These are phyloP conservation scores for Ectemnius continuus DNA, from an alignment of 2,888 invertebrate genomes.

Conservation along the genomic window DNA sequence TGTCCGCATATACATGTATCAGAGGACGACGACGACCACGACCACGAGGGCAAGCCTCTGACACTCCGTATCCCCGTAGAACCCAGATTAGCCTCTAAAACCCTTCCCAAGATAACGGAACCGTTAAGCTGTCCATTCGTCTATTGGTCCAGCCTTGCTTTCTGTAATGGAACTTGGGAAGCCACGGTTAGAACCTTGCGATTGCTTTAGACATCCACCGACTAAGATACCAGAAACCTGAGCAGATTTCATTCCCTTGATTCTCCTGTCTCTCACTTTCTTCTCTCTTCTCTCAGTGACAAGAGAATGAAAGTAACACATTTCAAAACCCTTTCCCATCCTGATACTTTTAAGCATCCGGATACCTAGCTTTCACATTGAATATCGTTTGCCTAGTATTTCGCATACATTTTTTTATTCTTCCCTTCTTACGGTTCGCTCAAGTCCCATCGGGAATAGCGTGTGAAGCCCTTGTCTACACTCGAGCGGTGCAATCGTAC, in stretches of 20 bases:
- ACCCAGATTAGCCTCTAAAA: constrained; percentile 69
- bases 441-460: constrained; percentile 3
- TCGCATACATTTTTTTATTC: constrained; percentile 7
- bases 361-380: not conserved
- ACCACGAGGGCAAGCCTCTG: constrained; percentile 51
- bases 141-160: constrained; percentile 57
- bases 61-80: constrained; percentile 60
- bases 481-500: constrained; percentile 3
- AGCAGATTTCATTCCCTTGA: constrained; percentile 38
- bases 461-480: not conserved
- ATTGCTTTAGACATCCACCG: constrained; percentile 21
- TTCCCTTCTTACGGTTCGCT: not conserved
- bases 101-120: constrained; percentile 68
- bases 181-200: constrained; percentile 33
- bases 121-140: constrained; percentile 70
- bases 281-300: not conserved
- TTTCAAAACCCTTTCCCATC: constrained; percentile 16
- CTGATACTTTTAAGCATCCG: not conserved
- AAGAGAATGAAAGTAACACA: constrained; percentile 34
- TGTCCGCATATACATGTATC: constrained; percentile 35
- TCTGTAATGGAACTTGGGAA: constrained; percentile 53
- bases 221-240: constrained; percentile 31
- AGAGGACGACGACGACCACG: constrained; percentile 47
- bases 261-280: not conserved
- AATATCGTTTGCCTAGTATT: not conserved